A percentile compares a stretch with the other conserved stretches of the same genome.
Conservation (phyloP, 2,113 vertebrate genomes). For the Phalacrocorax brasilianus region DNA sequence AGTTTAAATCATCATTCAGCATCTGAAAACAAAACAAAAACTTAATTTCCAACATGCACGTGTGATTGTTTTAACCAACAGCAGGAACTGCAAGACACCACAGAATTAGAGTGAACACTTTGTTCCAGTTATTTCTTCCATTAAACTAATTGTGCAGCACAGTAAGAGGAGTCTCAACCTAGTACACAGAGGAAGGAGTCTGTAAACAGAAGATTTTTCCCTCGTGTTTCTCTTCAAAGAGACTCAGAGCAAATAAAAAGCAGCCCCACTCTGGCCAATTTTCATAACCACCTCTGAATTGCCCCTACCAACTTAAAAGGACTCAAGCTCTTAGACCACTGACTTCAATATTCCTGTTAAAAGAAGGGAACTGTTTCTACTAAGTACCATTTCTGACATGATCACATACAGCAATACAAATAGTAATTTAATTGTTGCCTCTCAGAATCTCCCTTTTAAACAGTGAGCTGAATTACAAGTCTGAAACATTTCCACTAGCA, state of each 20-base stretch:
- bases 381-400: background rate
- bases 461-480: background rate
- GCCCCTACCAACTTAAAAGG: background rate
- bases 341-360: background rate
- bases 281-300: background rate
- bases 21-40: slow-evolving; percentile 9
- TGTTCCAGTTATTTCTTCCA: background rate
- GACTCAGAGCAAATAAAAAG: background rate
- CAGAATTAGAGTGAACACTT: background rate
- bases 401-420: background rate
- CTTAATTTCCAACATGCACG: background rate
- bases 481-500: background rate
- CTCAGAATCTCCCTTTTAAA: background rate
- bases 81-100: background rate
- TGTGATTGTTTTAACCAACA: background rate
- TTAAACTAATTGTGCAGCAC: background rate
- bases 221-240: background rate
- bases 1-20: slow-evolving; percentile 1
- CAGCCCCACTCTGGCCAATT: background rate
- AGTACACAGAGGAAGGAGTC: background rate
- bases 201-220: background rate
- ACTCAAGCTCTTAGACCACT: background rate
- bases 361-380: background rate
- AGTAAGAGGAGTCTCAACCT: background rate
- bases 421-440: background rate